phyloP scores from a whole-genome alignment of 2,888 invertebrate genomes.

The Smittia sp. region DNA sequence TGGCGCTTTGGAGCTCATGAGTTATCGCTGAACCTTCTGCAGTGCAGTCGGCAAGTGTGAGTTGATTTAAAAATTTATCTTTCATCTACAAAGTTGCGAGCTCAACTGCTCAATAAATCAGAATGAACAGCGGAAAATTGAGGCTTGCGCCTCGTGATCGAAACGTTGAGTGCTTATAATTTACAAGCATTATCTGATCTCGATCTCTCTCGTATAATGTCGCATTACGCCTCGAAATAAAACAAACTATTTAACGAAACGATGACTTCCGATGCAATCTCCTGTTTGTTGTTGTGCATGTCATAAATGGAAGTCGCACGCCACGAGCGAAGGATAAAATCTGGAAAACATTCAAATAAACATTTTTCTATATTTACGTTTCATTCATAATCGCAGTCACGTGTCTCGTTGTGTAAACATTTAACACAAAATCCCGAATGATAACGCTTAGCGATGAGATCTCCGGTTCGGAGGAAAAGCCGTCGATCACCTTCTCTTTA shows the following conservation, averaged over 20 bases:
- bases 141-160: background rate
- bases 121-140: background rate
- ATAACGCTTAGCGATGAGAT: background rate
- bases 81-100: no score
- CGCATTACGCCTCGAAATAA: background rate
- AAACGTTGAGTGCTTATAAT: background rate
- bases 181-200: background rate
- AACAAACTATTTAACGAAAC: background rate
- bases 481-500: slow-evolving; percentile 1
- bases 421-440: background rate
- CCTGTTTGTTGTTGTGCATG: slow-evolving; percentile 28
- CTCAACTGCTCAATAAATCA: background rate
- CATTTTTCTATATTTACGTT: slow-evolving; percentile 22
- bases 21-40: background rate
- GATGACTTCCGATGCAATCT: slow-evolving; percentile 6
- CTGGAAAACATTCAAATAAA: slow-evolving; percentile 33
- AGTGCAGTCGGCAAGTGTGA: no score
- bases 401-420: slow-evolving; percentile 31
- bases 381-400: slow-evolving; percentile 12
- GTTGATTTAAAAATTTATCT: no score
- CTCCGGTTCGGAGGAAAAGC: background rate
- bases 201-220: background rate
- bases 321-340: slow-evolving; percentile 24
- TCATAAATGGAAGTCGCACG: slow-evolving; percentile 33
- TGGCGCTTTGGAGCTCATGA: background rate